These are phyloP conservation scores for Phanerotoma sp. DNA, from an alignment of 2,888 invertebrate species.

Conservation along the genomic window DNA sequence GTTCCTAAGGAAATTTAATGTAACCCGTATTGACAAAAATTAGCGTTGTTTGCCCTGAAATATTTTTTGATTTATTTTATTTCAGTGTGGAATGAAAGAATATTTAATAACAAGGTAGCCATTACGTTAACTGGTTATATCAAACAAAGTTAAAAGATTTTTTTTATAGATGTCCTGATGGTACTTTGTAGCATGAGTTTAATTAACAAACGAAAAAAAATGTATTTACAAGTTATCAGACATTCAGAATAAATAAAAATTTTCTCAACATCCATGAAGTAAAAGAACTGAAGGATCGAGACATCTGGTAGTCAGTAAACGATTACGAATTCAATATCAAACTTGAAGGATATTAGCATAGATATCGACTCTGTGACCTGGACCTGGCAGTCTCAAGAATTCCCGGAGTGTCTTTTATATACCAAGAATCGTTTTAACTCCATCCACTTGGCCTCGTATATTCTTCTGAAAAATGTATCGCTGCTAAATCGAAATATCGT, in stretches of 20 bases:
- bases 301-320: conserved; percentile 35
- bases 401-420: conserved; percentile 21
- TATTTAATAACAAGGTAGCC: too few relatives aligned
- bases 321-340: conserved; percentile 43
- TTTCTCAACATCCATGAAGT: background rate
- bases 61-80: too few relatives aligned
- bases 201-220: background rate
- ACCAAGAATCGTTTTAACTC: conserved; percentile 18
- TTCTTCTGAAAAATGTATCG: conserved; percentile 20
- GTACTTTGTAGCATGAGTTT: too few relatives aligned
- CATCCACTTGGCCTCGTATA: conserved; percentile 16
- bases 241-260: conserved; percentile 16
- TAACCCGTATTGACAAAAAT: too few relatives aligned
- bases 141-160: too few relatives aligned
- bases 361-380: conserved; percentile 39
- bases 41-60: too few relatives aligned
- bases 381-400: conserved; percentile 22
- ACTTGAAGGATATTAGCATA: conserved; percentile 42
- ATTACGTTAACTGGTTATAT: too few relatives aligned
- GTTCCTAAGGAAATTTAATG: too few relatives aligned
- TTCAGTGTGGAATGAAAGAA: too few relatives aligned
- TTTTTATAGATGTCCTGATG: too few relatives aligned
- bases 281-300: conserved; percentile 14
- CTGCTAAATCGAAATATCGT: conserved; percentile 23
- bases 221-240: background rate